A percentile compares a stretch with the other conserved stretches of the same genome.
Conservation (phyloP, 2,888 invertebrate genomes). For the Elaeidobius kamerunicus region DNA sequence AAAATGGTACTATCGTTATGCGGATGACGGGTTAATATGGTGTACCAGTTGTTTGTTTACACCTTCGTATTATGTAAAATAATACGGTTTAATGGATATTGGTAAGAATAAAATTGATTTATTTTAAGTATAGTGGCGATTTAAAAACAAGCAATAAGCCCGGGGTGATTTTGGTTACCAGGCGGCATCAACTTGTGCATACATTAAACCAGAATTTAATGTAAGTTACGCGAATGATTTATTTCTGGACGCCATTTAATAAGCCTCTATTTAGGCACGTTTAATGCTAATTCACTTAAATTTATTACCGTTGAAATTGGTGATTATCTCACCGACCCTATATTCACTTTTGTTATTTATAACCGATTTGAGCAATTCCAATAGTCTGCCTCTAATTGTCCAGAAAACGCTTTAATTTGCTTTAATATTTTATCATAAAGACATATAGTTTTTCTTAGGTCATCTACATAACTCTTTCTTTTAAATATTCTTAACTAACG, state of each 20-base stretch:
- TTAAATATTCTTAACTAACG: neutral
- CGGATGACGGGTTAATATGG: neutral
- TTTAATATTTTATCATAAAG: neutral
- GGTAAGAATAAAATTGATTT: slow-evolving; percentile 30
- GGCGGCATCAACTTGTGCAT: slow-evolving; percentile 43
- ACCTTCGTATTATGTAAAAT: slow-evolving; percentile 27
- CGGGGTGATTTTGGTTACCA: slow-evolving; percentile 35
- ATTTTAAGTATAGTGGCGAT: slow-evolving; percentile 37
- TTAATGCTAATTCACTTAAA: slow-evolving; percentile 48
- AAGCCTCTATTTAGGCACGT: slow-evolving; percentile 48
- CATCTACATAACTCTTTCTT: neutral
- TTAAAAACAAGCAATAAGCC: slow-evolving; percentile 37
- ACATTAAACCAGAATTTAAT: slow-evolving; percentile 46
- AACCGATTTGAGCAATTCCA: slow-evolving; percentile 21
- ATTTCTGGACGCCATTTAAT: slow-evolving; percentile 48
- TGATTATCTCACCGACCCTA: slow-evolving; percentile 46
- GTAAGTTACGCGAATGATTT: slow-evolving; percentile 48
- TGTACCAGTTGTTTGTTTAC: slow-evolving; percentile 12
- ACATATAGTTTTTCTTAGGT: neutral
- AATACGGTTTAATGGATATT: slow-evolving; percentile 24
- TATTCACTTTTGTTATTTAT: slow-evolving; percentile 36
- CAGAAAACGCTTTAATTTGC: neutral
- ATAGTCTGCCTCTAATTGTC: slow-evolving; percentile 34
- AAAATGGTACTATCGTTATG: too few species aligned
- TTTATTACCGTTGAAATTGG: slow-evolving; percentile 48